phyloP scores from a whole-genome alignment of 2,797 vertebrate genomes.

The Falco novaeseelandiae region DNA sequence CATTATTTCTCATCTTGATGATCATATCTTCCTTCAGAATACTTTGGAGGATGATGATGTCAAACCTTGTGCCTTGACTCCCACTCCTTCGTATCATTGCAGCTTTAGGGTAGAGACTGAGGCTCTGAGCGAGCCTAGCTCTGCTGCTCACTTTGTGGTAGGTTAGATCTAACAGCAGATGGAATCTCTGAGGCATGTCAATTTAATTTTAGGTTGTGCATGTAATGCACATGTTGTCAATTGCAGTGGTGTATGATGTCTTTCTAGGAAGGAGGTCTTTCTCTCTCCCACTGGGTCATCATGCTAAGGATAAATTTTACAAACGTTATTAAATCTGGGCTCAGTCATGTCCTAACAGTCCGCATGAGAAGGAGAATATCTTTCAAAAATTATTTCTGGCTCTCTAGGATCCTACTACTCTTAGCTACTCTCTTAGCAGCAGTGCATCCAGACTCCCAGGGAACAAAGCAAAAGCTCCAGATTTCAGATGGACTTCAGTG shows the following conservation, averaged over 20 bases:
- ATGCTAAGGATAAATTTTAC: slow-evolving; percentile 8
- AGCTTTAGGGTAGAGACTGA: background rate
- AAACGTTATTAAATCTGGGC: background rate
- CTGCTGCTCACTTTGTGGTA: background rate
- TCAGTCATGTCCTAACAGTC: background rate
- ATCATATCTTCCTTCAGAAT: background rate
- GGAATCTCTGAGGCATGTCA: slow-evolving; percentile 4
- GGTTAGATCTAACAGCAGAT: slow-evolving; percentile 27
- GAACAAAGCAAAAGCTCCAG: background rate
- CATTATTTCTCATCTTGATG: background rate
- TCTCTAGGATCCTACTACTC: background rate
- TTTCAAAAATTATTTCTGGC: background rate
- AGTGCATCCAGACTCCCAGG: background rate
- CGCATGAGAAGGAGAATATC: background rate
- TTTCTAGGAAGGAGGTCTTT: slow-evolving; percentile 32
- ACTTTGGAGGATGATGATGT: background rate
- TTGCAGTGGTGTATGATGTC: background rate
- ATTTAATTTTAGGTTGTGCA: slow-evolving; percentile 33
- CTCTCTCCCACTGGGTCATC: slow-evolving; percentile 16
- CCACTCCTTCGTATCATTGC: background rate
- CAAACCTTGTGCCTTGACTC: background rate
- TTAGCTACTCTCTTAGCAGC: background rate
- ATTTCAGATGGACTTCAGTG: background rate
- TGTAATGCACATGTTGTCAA: slow-evolving; percentile 7
- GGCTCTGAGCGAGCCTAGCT: background rate